A percentile compares a stretch with the other conserved stretches of the same genome.
phyloP scores from a whole-genome alignment of 64 coral and sea anemone species.

The Montipora cactus region DNA sequence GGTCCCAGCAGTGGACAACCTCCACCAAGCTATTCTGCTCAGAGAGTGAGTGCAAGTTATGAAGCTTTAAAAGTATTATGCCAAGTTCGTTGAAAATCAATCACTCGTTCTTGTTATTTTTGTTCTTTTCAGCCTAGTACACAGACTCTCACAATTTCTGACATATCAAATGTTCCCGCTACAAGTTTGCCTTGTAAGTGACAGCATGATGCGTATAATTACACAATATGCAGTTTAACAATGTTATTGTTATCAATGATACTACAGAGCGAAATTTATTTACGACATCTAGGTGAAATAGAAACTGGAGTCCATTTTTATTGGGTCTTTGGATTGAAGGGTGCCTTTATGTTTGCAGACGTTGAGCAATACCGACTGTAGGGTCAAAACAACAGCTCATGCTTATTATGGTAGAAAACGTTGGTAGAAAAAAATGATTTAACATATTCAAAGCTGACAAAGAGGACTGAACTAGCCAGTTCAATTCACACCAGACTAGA shows the following conservation, averaged over 20 bases:
- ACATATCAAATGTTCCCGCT: conserved; percentile 81
- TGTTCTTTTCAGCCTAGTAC: conserved; percentile 64
- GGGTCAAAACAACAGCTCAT: not conserved
- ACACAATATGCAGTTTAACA: not conserved
- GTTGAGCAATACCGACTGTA: not conserved
- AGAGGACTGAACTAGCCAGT: too few species aligned
- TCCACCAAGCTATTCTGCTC: conserved; percentile 67
- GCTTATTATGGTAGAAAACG: not conserved
- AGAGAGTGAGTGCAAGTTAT: conserved; percentile 37
- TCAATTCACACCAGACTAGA: too few species aligned
- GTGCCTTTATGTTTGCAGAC: too few species aligned
- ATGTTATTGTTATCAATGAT: not conserved
- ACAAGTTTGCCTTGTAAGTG: conserved; percentile 51
- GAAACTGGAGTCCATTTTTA: too few species aligned
- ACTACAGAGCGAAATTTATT: too few species aligned
- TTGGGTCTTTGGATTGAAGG: too few species aligned
- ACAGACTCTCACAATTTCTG: conserved; percentile 96
- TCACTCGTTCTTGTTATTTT: not conserved
- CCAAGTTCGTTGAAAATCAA: not conserved
- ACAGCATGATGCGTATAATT: not conserved
- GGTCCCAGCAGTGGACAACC: conserved; percentile 55
- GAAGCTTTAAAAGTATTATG: not conserved
- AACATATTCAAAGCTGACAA: too few species aligned
- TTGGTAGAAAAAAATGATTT: too few species aligned
- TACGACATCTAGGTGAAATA: too few species aligned